Evolutionary conservation across 1,140 invertebrate species (phyloP), one percentile per base, ranked within the genome.

Genomic region (Adelges cooleyi): DNA sequence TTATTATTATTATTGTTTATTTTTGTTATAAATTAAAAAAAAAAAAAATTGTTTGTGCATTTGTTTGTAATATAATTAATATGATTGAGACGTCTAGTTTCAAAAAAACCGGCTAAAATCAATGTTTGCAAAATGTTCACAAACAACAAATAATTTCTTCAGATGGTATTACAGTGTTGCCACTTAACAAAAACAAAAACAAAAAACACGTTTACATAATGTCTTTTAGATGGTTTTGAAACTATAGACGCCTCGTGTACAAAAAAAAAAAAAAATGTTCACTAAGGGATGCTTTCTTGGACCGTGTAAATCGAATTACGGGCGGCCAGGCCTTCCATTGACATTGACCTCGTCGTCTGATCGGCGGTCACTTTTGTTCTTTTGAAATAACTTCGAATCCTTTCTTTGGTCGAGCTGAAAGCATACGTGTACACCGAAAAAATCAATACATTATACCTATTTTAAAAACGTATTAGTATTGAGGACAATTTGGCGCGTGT

Each of bases 221-320:
- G n/a, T n/a, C n/a, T n/a, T 33, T 33, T 6, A 33, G 11, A 33
- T 33, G 5, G 29, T 33, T 33, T 33, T 33, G 5, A 6, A 6
- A 33, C 11, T 33, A 33, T 33, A 6, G 11, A 33, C 11, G 29
- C 11, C 5, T 33, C 11, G 5, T 33, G 29, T 33, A 6, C 11
- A 33, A 33, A 33, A 6, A 33, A 33, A 33, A 6, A 6, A 11
- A 33, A 33, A 51, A 33, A 1, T 13, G 4, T 48, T 46, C 11
- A n/a, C n/a, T n/a, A 25, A 36, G 40, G 56, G 18, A 62, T 15
- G 6, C 42, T 62, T 25, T 62, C 56, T 15, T 62, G 56, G 38
- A 62, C 56, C 5, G 56, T 62, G 25, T 62, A 62, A 18, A 62
- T 62, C 3, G 56, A 62, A 52, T 50, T 52, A 9, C 46, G 46